Base-by-base conservation (phyloP, 2,113 vertebrate species). In the Tachysurus fulvidraco region DNA sequence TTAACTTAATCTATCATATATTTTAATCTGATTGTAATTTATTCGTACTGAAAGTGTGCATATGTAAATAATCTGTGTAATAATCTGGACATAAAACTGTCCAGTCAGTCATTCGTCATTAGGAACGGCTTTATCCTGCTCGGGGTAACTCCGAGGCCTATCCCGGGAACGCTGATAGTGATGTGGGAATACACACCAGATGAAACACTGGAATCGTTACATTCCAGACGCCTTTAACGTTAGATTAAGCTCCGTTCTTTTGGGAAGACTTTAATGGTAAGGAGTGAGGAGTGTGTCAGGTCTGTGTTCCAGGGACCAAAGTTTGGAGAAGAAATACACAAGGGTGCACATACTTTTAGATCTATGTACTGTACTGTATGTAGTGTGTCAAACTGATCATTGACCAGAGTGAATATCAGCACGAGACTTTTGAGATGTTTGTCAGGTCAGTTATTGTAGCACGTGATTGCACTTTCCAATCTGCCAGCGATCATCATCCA, bases 391-490 rank as follows among this genome's bases (percentile, higher is more conserved):
- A 59, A 59, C 17, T 59, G 57, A 7, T 60, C 60, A 64, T 64
- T 25, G n/a, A n/a, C 25, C 9, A 12, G 25, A 41, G 19, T 14
- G 21, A 62, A 25, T 25, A 21, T 36, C 25, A 81, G 55, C 17
- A 55, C 44, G 69, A 73, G n/a, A 30, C 52, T 78, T 50, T 52
- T 36, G 25, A 30, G 0, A 30, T 30, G 6, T 55, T 19, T n/a
- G 57, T 62, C 54, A 36, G 52, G 81, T 82, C 81, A 64, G 13
- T 46, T 62, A 78, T 52, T 65, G n/a, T 54, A 28, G n/a, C n/a
- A 52, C 30, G 25, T 21, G n/a, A 69, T 50, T 82, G 44, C 25
- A 82, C 59, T 83, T 65, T 91, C 60, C 64, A 83, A 82, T 64
- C 28, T 62, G 79, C 79, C 83, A 21, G 67, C 4, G 3, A 41